Percentiles rank a stretch among this genome's conserved stretches.
phyloP scores from a whole-genome alignment of 2,888 invertebrate genomes.

The Iselma pallidipennis region DNA sequence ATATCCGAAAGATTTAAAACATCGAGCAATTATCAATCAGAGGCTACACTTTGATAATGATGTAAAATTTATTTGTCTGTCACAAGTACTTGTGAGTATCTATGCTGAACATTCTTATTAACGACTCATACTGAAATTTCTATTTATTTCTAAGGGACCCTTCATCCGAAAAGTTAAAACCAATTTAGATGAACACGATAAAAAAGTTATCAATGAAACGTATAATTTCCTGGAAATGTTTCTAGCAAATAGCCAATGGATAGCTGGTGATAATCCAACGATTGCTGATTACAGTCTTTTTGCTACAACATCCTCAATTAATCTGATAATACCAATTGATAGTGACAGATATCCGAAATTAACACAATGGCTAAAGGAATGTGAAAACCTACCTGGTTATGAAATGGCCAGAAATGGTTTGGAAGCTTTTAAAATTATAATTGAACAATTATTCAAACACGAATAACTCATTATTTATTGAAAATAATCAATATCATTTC shows the following conservation, averaged over 20 bases:
- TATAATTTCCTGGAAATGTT: slow-evolving; percentile 58
- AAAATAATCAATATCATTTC: neutral
- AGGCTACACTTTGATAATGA: slow-evolving; percentile 61
- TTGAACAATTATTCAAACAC: neutral
- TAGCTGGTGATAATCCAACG: slow-evolving; percentile 36
- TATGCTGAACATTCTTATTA: slow-evolving; percentile 1
- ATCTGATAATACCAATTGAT: slow-evolving; percentile 27
- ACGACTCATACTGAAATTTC: neutral
- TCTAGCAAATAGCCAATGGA: slow-evolving; percentile 50
- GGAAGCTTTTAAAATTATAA: neutral
- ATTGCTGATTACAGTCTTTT: slow-evolving; percentile 38
- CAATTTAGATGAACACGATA: slow-evolving; percentile 6
- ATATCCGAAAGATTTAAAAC: slow-evolving; percentile 61
- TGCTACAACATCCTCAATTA: slow-evolving; percentile 29
- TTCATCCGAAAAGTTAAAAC: slow-evolving; percentile 21
- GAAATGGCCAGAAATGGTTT: slow-evolving; percentile 8
- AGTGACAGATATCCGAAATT: slow-evolving; percentile 42
- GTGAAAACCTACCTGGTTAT: slow-evolving; percentile 36
- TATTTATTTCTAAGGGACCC: slow-evolving; percentile 19
- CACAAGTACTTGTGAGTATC: slow-evolving; percentile 30
- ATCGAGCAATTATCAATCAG: slow-evolving; percentile 61
- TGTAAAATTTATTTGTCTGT: slow-evolving; percentile 56
- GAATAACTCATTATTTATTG: too few species aligned
- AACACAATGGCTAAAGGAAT: slow-evolving; percentile 42
- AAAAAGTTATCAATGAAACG: slow-evolving; percentile 22